Evolutionary conservation across 2,888 invertebrate genomes (phyloP), one percentile per base, ranked within the genome.

Genomic region (Microdon myrmicae): DNA sequence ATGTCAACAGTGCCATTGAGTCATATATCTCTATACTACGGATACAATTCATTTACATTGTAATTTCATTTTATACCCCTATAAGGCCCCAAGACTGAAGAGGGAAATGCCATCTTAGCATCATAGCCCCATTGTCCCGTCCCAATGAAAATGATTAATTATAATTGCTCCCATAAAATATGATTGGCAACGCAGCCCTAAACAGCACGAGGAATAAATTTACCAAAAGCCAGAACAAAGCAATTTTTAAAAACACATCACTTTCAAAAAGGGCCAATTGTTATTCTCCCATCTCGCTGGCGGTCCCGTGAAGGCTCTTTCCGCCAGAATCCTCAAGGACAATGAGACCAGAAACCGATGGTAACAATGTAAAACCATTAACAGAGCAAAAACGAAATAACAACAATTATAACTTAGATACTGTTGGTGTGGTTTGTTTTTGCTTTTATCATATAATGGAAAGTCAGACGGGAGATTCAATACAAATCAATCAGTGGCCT

Each of bases 351-450:
- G 34, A 26, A 55, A 51, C 45, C n/a, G n/a, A n/a, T n/a, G n/a
- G n/a, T n/a, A 64, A 64, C 64, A 64, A 64, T 64, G 58, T 58
- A 58, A 64, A 58, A 64, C 64, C 58, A 64, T 64, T 64, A 64
- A 58, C 53, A 43, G 32, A 64, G 45, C 51, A 58, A 51, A 55
- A 55, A 53, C 58, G 58, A 43, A 53, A 53, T 45, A 64, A 64
- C n/a, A n/a, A n/a, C 64, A 64, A 64, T 64, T 64, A 58, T 51
- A 64, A 64, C 31, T 64, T 64, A 51, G 58, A 49, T 43, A 49
- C 49, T 38, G 56, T 56, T 39, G 29, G 29, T 55, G 32, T 37
- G 41, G 34, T 28, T 43, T 48, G 26, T 20, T 34, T 39, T 32
- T 20, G 14, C 26, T 13, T 6, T 2, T 17, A 34, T 9, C 35